Base-by-base conservation (phyloP, 2,797 vertebrate genomes). In the Coccyzus lansbergi region DNA sequence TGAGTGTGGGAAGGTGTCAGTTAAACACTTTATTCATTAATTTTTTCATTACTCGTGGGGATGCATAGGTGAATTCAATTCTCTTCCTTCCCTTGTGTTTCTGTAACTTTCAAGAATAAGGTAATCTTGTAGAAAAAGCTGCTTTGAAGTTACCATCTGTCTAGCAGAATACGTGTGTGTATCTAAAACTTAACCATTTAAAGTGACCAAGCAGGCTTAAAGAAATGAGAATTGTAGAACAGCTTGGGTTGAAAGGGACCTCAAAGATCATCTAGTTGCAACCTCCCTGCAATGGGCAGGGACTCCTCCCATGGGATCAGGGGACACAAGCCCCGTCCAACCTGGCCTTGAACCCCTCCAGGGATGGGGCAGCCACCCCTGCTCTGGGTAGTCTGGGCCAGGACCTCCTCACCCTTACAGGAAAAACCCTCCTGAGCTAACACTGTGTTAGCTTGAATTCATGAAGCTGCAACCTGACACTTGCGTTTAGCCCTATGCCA, bases 101-200 rank as follows among this genome's bases (percentile, higher is more conserved):
- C 22, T 2, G 1, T 34, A 53, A 6, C 8, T 22, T 19, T 22
- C 17, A 38, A 31, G 56, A 25, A 15, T 67, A 51, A 71, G 19
- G 21, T 33, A 20, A 24, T 25, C 1, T 0, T 14, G 16, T 2
- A 42, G 22, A 24, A 53, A 49, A 71, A 89, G 29, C 34, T 44
- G 38, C 38, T 81, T 8, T 31, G 8, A 34, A 42, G 36, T 60
- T 51, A 7, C 16, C 10, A 34, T 56, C 38, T 70, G 29, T 19
- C 42, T 78, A 2, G 29, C 10, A 4, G 60, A 68, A 72, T 8
- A 36, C 1, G 0, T 13, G 2, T 4, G 11, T 46, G 4, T 4
- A 17, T 34, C 40, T 81, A 8, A 52, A 62, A 29, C 17, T 4
- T 9, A n/a, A 26, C 10, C n/a, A 15, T 48, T 67, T 14, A 1